Base-by-base conservation (phyloP, 2,888 invertebrate species). In the Imbricaverruca yamaguchii region DNA sequence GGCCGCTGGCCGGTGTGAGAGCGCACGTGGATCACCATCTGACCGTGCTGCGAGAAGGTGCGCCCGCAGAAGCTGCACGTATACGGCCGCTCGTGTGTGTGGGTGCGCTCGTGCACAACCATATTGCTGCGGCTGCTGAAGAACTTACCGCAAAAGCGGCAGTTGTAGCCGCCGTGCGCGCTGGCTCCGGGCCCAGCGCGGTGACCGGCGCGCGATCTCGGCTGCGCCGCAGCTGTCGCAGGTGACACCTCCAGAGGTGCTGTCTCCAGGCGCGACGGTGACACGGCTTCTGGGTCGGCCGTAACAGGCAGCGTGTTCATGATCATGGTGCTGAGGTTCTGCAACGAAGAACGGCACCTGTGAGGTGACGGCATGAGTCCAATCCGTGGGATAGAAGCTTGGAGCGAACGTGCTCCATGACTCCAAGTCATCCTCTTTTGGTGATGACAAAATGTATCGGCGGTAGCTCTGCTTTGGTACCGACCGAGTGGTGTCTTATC, bases 71-170 rank as follows among this genome's bases (percentile, higher is more conserved):
- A 83, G 3, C 82, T 82, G 74, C 84, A 84, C 53, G 82, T 82
- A 63, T 83, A 83, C 1, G 83, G 83, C 25, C 83, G 81, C 80
- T 83, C 83, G 7, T 81, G 82, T 11, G 83, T 83, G 80, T 84
- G 84, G 3, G 82, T 82, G 15, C 83, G 81, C 82, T 83, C 83
- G 80, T 84, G 84, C 21, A 83, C 83, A 65, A 82, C 83, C 78
- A 83, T 83, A 81, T 84, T 84, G 18, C 84, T 83, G 56, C 82
- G 82, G n/a, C 82, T 83, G 67, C 82, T 83, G 80, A 83, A 83
- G 39, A 81, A 81, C 77, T 83, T 83, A 80, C 81, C 82, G 80
- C 83, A 83, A 78, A 81, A 83, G 61, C 82, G 83, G 80, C 83
- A 83, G 21, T 69, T 13, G 69, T 69, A 39, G 69, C 69, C 39